These are phyloP conservation scores for Microtus ochrogaster DNA, from an alignment of 2,113 vertebrate genomes.

Conservation along the genomic window DNA sequence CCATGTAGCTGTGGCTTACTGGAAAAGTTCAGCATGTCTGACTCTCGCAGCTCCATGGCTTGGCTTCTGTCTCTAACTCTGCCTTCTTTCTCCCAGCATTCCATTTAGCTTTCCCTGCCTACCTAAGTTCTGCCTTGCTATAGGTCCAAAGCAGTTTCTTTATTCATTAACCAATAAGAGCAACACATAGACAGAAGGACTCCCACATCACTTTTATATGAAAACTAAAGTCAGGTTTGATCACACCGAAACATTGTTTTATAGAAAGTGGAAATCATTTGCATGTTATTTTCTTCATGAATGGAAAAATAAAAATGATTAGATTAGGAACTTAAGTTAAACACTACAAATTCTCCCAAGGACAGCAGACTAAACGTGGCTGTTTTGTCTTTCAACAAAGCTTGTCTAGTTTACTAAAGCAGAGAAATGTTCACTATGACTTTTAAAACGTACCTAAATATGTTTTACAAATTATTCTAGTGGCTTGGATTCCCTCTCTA, in stretches of 20 bases:
- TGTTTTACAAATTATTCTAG: neutral
- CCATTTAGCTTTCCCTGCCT: too few relatives aligned
- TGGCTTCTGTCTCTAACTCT: too few relatives aligned
- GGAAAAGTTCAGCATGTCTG: too few relatives aligned
- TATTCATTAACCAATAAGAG: too few relatives aligned
- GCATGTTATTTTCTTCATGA: slow-evolving; percentile 41
- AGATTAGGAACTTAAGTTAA: slow-evolving; percentile 39
- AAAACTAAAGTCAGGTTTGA: slow-evolving; percentile 27
- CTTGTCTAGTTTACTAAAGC: slow-evolving; percentile 21
- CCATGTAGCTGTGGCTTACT: too few relatives aligned
- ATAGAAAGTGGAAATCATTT: slow-evolving; percentile 15
- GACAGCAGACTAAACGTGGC: neutral
- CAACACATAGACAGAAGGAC: too few relatives aligned
- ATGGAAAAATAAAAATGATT: slow-evolving; percentile 11
- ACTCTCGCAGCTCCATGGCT: too few relatives aligned
- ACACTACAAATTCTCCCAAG: neutral
- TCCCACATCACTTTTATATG: neutral
- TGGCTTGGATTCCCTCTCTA: neutral
- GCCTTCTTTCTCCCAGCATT: too few relatives aligned
- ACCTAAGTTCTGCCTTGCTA: too few relatives aligned
- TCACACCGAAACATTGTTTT: slow-evolving; percentile 2
- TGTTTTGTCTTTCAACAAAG: slow-evolving; percentile 8
- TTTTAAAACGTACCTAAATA: slow-evolving; percentile 19
- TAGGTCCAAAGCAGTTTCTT: too few relatives aligned
- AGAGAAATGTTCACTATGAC: neutral